Base-by-base conservation (phyloP, 2,888 invertebrate genomes). In the Sesia bembeciformis region DNA sequence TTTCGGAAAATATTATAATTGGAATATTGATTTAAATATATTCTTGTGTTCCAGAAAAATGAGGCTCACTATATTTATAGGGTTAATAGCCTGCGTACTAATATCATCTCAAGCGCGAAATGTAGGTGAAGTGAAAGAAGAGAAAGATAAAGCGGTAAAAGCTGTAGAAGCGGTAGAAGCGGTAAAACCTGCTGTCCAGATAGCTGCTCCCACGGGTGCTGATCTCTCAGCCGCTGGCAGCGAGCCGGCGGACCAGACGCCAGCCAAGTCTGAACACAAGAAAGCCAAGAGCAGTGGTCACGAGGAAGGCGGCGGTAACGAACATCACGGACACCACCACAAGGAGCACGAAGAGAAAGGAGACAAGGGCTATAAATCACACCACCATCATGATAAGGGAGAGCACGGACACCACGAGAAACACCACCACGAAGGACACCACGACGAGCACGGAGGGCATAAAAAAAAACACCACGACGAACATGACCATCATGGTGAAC, bases 381-480 rank as follows among this genome's bases (percentile, higher is more conserved):
- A 93, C 64, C 94, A 95, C 70, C 93, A 95, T 68, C 94, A 94
- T 84, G 94, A 95, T 62, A 93, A 95, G 70, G 95, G 93, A 4
- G 94, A 94, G 50, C 94, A 94, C 67, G 95, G 95, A 7, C 90
- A 94, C 56, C 93, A 95, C 69, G 95, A 93, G 40, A 94, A 95
- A 69, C 94, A 95, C 66, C 94, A 95, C 67, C 94, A 95, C 68
- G 93, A 92, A 58, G 94, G 94, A 5, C 93, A 95, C 69, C 93
- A 95, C 77, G 92, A 92, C 57, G 94, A 95, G 67, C 93, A 94
- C 68, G 94, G 94, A 7, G 95, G 94, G 0, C 94, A 95, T 78
- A 94, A 96, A 77, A 95, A 95, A 75, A 93, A 94, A 55, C 94
- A 95, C 66, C 94, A 94, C 75, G 94, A 94, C 65, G 94, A 94